Percentiles rank a stretch among this genome's conserved stretches.
These are phyloP conservation scores for Lordiphosa stackelbergi DNA, from an alignment of 1,140 invertebrate species.

Conservation along the genomic window DNA sequence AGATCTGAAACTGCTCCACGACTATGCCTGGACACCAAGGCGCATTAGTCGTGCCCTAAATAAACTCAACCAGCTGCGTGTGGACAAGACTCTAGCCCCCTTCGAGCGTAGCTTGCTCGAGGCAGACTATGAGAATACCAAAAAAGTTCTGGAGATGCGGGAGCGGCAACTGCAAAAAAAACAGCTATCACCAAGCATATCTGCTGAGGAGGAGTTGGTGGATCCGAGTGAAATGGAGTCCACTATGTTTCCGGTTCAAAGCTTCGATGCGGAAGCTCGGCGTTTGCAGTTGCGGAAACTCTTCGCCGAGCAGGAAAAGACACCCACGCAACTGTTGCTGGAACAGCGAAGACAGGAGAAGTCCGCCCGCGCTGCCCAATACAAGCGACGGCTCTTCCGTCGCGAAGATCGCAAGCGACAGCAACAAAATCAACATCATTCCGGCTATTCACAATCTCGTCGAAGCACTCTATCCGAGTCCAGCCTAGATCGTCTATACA, in stretches of 20 bases:
- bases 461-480: not conserved
- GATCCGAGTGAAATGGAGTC: too few relatives aligned
- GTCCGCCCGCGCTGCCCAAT: not conserved
- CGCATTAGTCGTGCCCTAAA: not conserved
- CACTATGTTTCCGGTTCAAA: not conserved
- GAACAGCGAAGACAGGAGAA: not conserved
- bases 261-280: not conserved
- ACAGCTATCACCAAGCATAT: not conserved
- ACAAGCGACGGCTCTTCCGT: not conserved
- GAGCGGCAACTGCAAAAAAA: not conserved
- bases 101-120: not conserved
- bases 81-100: not conserved
- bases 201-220: not conserved
- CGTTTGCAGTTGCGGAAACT: not conserved
- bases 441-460: not conserved
- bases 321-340: constrained; percentile 4
- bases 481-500: constrained; percentile 2
- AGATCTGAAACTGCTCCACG: not conserved
- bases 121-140: not conserved
- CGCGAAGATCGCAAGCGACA: not conserved
- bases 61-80: not conserved
- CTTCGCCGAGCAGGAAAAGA: constrained; percentile 1
- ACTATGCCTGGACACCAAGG: not conserved
- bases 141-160: not conserved
- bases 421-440: not conserved